Conservation (phyloP, 2,888 invertebrate species). For the Phragmatobia fuliginosa region DNA sequence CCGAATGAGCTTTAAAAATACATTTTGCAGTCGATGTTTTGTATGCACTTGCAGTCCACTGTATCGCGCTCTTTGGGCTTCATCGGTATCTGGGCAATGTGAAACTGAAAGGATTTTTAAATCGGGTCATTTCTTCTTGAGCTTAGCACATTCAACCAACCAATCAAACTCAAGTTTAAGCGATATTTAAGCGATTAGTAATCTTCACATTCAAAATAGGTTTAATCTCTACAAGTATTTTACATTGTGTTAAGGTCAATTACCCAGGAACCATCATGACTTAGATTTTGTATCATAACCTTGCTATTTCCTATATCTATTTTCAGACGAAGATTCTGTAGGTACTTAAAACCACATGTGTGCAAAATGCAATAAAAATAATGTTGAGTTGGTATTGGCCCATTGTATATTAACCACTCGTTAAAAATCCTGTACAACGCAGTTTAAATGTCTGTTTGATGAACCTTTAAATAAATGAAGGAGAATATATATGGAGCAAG, state of each 20-base stretch:
- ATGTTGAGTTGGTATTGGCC: neutral
- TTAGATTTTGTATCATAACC: neutral
- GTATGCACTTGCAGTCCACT: too few species aligned
- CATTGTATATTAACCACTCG: neutral
- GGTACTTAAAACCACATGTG: neutral
- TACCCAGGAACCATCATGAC: neutral
- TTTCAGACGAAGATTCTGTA: neutral
- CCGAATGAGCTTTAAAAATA: too few species aligned
- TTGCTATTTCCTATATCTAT: neutral
- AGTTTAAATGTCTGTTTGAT: neutral
- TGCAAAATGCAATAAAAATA: neutral
- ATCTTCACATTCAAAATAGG: neutral
- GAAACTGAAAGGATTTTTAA: too few species aligned
- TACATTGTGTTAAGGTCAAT: neutral
- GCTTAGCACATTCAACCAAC: too few species aligned
- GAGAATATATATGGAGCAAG: neutral
- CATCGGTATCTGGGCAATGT: too few species aligned
- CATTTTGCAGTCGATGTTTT: too few species aligned
- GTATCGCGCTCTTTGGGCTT: too few species aligned
- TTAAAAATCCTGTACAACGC: neutral
- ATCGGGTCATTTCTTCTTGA: too few species aligned
- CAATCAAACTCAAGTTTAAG: neutral
- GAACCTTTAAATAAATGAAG: neutral
- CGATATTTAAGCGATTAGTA: neutral
- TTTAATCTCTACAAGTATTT: neutral